Evolutionary conservation across 1,140 invertebrate species (phyloP), one percentile per base, ranked within the genome.

Genomic region (Saccostrea echinata): DNA sequence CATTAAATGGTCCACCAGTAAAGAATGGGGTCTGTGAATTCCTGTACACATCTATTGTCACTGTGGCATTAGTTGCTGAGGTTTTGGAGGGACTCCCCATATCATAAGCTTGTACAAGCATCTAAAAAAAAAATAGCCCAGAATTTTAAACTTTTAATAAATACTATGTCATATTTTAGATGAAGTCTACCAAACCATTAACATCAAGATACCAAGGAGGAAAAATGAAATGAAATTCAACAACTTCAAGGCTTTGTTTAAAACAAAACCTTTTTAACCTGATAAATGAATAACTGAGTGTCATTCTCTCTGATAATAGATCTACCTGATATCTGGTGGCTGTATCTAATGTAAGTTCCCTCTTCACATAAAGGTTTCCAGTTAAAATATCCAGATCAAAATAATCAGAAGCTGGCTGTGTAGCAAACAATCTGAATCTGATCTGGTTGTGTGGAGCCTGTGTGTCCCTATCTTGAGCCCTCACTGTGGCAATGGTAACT

Each of bases 61-160:
- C 82, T 13, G 43, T 85, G 16, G 85, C 85, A 85, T 83, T 85
- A 1, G 76, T 30, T 1, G 57, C 27, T 0, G 87, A 86, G 11
- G 43, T 68, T 33, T 64, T 97, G 3, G 97, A 93, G 9, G 98
- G 98, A 71, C 96, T 96, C 9, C 98, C 98, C 81, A 96, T 96
- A 95, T 99, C 98, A 33, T 96, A 96, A 3, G 98, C 94, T 53
- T 82, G 61, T 24, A 91, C 90, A 33, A 71, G 52, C 84, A 91
- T 84, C 91, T 91, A 53, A 13, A 84, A 80, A 84, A 80, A 80
- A 80, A 4, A 30, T 33, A 2, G 30, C 27, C 11, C 35, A 43
- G 43, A 43, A 43, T 43, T 43, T 68, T 21, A 68, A 27, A n/a
- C 61, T n/a, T 0, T 8, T 9, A 1, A n/a, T 68, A 21, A n/a